phyloP scores from a whole-genome alignment of 2,797 vertebrate genomes.

The Falco berigora region DNA sequence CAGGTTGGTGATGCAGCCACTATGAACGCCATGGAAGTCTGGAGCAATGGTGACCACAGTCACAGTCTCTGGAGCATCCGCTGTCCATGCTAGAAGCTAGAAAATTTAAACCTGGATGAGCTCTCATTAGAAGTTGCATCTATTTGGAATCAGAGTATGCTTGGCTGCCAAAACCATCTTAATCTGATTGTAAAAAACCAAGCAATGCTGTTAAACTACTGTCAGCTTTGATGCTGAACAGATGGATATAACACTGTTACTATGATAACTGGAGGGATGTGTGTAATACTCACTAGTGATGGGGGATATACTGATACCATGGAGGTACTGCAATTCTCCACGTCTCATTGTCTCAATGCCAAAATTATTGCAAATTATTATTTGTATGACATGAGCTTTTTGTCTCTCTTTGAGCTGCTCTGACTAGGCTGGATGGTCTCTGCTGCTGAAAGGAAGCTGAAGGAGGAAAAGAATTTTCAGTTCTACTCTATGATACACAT shows the following conservation, averaged over 20 bases:
- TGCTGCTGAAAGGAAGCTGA: neutral
- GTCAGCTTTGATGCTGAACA: neutral
- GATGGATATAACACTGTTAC: neutral
- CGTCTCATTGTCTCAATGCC: neutral
- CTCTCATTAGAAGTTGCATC: neutral
- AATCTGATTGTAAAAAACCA: slow-evolving; percentile 21
- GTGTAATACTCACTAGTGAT: neutral
- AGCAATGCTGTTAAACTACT: neutral
- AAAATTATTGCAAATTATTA: neutral
- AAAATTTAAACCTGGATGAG: neutral
- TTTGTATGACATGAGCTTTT: neutral
- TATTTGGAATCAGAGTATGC: neutral
- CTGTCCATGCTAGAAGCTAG: slow-evolving; percentile 87
- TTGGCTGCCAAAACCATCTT: slow-evolving; percentile 12
- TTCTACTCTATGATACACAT: neutral
- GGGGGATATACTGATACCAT: neutral
- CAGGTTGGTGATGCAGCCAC: slow-evolving; percentile 83
- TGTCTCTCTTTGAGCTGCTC: neutral
- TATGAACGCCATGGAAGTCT: slow-evolving; percentile 88
- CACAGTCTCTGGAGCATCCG: slow-evolving; percentile 74
- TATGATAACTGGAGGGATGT: neutral
- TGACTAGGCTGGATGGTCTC: neutral
- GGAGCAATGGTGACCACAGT: slow-evolving; percentile 86
- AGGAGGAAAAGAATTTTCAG: neutral
- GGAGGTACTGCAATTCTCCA: neutral